Percentiles rank a stretch among this genome's conserved stretches.
Evolutionary conservation across 2,113 vertebrate species (phyloP).

Genomic region (Syngnathus floridae): DNA sequence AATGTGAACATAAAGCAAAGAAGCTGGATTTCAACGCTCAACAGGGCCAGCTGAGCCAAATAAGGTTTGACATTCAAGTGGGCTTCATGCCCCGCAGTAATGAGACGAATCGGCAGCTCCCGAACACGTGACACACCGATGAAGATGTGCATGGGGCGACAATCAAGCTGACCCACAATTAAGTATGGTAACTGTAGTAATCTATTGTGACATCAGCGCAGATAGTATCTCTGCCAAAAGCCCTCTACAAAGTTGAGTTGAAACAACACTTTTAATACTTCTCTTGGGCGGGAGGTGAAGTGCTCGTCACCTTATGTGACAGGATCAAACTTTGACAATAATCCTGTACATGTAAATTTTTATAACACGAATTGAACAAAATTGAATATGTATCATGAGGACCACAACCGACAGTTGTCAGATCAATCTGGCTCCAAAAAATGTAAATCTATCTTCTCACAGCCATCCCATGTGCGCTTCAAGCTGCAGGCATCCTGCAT

Average conservation of each 20-base stretch:
- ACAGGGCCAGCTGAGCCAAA: not conserved
- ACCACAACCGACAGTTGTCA: too few species aligned
- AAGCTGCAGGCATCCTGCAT: too few species aligned
- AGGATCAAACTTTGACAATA: not conserved
- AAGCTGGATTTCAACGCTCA: not conserved
- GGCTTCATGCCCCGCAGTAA: not conserved
- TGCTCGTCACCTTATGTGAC: not conserved
- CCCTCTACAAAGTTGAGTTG: not conserved
- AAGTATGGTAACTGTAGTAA: not conserved
- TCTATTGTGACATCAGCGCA: not conserved
- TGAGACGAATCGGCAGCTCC: not conserved
- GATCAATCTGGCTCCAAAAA: too few species aligned
- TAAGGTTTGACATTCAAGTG: constrained; percentile 1
- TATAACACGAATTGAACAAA: too few species aligned
- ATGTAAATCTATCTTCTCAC: too few species aligned
- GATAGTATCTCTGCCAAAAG: not conserved
- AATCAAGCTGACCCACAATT: not conserved
- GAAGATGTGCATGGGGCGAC: not conserved
- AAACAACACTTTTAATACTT: not conserved
- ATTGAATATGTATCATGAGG: too few species aligned
- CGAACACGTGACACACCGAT: not conserved
- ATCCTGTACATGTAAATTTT: too few species aligned
- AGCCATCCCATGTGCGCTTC: too few species aligned
- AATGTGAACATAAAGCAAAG: not conserved
- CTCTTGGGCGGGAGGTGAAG: not conserved